phyloP scores from a whole-genome alignment of 2,797 vertebrate species.

The Gambelia wislizenii region DNA sequence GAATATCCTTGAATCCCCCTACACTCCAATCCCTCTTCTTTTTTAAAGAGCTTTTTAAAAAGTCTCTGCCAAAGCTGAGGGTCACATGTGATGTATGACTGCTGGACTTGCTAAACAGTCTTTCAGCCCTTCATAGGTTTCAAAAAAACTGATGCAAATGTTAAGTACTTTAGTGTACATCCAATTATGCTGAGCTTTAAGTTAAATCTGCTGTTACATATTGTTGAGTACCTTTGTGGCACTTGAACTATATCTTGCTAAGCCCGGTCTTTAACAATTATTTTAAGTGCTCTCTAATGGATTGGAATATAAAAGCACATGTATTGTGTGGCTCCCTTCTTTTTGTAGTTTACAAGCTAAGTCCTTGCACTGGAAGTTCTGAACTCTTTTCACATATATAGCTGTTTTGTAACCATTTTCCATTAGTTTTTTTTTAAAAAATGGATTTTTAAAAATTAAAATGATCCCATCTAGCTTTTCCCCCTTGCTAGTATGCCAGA shows the following conservation, averaged over 20 bases:
- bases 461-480: constrained; percentile 25
- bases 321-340: constrained; percentile 51
- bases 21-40: not conserved
- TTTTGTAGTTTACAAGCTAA: constrained; percentile 39
- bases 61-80: constrained; percentile 26
- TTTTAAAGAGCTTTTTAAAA: not conserved
- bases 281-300: constrained; percentile 69
- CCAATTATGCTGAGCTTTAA: constrained; percentile 69
- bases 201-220: constrained; percentile 67
- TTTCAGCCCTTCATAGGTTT: constrained; percentile 23
- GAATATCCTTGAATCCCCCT: constrained; percentile 22
- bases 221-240: constrained; percentile 68
- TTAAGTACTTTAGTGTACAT: constrained; percentile 67
- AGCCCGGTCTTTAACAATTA: constrained; percentile 66
- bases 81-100: constrained; percentile 13
- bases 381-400: constrained; percentile 48
- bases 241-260: constrained; percentile 67
- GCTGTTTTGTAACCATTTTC: constrained; percentile 36
- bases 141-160: constrained; percentile 46
- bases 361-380: constrained; percentile 51
- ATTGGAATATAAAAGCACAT: constrained; percentile 61
- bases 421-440: constrained; percentile 6
- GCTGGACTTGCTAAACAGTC: constrained; percentile 49
- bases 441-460: not conserved
- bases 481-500: not conserved